Base-by-base conservation (phyloP, 2,113 vertebrate species). In the Corythornis vintsioides region DNA sequence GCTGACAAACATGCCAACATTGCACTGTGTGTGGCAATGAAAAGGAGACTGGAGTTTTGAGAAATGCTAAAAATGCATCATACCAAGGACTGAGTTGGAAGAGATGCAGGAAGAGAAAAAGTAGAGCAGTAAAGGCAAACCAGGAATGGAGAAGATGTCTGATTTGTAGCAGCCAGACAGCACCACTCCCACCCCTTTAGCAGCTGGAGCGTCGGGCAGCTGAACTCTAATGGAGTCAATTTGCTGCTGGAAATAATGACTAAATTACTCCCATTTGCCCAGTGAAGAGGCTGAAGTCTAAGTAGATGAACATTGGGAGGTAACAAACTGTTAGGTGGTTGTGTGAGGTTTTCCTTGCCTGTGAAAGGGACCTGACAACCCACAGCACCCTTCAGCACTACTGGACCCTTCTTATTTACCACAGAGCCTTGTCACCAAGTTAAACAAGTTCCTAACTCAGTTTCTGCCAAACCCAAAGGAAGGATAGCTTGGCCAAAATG, bases 251-350 rank as follows among this genome's bases (percentile, higher is more conserved):
- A 92, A 96, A 93, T 96, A 94, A 96, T 95, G 91, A 96, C 95
- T 96, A 94, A 96, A 96, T 96, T 94, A 89, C 91, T 96, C 87
- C 92, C 94, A 96, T 96, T 96, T 95, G 91, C 93, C 87, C 95
- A 92, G 71, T 87, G 84, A 92, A 89, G 89, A 93, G 96, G 69
- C 72, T 93, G 82, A 87, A 93, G 43, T 57, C 82, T 91, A 92
- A 93, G 92, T 15, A 91, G 72, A 89, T 93, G 92, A 95, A 88
- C 89, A 83, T 61, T 2, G 0, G 79, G 96, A 93, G 91, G 89
- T 94, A 89, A 63, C 76, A 79, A 75, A 71, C 60, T 74, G 38
- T 74, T 79, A 69, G 43, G 25, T 89, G 72, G 69, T 66, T n/a
- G 66, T 80, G 78, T 53, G 72, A 90, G 66, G 17, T 38, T 89